Percentiles rank a stretch among this genome's conserved stretches.
Evolutionary conservation across 2,888 invertebrate species (phyloP).

Genomic region (Eupeodes latifasciatus): DNA sequence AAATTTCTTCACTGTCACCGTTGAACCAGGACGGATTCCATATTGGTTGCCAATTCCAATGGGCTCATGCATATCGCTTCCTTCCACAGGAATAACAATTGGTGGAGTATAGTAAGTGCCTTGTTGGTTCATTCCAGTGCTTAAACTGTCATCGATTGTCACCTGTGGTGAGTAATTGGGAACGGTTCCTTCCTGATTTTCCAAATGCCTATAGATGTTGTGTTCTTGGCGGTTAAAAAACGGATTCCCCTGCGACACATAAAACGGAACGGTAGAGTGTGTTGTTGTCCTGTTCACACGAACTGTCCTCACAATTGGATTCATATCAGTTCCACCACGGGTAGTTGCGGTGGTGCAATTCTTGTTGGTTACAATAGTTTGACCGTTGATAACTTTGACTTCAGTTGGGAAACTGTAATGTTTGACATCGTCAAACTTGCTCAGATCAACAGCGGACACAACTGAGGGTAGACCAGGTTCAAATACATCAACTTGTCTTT

Average conservation of each 20-base stretch:
- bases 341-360: conserved; percentile 81
- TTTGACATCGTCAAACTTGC: conserved; percentile 81
- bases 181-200: conserved; percentile 80
- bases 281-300: conserved; percentile 78
- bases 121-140: conserved; percentile 47
- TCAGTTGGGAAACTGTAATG: conserved; percentile 82
- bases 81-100: conserved; percentile 77
- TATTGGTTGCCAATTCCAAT: conserved; percentile 68
- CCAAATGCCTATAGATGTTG: conserved; percentile 80
- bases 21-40: conserved; percentile 77
- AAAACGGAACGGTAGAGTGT: conserved; percentile 72
- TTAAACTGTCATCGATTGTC: conserved; percentile 77
- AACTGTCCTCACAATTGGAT: conserved; percentile 77
- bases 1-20: conserved; percentile 79
- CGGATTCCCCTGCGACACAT: conserved; percentile 63
- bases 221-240: conserved; percentile 70
- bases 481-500: conserved; percentile 78
- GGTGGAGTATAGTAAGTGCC: conserved; percentile 73
- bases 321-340: conserved; percentile 72
- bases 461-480: conserved; percentile 77
- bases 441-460: conserved; percentile 78
- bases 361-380: conserved; percentile 82
- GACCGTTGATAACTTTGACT: conserved; percentile 82
- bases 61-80: conserved; percentile 61
- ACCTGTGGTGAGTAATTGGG: conserved; percentile 81